Conservation (phyloP, 2,797 vertebrate genomes). For the Scolopax bukidnonensis region DNA sequence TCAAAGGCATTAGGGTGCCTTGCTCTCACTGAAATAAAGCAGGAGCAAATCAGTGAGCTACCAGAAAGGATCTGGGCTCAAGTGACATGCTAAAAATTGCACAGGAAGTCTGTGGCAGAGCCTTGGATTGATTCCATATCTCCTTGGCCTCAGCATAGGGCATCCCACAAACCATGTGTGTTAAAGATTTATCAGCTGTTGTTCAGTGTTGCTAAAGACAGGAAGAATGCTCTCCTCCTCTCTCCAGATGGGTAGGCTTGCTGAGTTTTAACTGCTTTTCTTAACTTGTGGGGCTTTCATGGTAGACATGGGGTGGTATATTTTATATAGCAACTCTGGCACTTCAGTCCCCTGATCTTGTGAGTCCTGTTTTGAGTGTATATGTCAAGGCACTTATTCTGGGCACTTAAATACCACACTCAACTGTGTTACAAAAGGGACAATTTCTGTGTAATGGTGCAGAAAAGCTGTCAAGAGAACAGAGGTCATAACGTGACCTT, state of each 20-base stretch:
- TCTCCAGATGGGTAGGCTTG: conserved; percentile 51
- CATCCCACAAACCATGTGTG: conserved; percentile 60
- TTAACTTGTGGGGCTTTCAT: background rate
- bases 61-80: conserved; percentile 19
- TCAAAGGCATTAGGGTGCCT: conserved; percentile 30
- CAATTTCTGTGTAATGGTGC: fast-evolving
- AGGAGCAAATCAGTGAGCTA: conserved; percentile 12
- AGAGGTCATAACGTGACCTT: background rate
- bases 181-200: conserved; percentile 72
- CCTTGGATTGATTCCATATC: conserved; percentile 63
- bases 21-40: conserved; percentile 30
- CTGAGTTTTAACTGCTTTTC: conserved; percentile 27
- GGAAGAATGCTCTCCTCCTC: conserved; percentile 56
- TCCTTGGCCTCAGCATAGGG: conserved; percentile 13
- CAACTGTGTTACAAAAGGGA: background rate
- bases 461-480: background rate
- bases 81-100: conserved; percentile 46
- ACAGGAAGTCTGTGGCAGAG: conserved; percentile 65
- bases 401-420: background rate
- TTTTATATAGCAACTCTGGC: background rate
- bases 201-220: conserved; percentile 58
- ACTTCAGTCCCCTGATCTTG: background rate
- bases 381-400: background rate
- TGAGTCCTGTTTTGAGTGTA: background rate
- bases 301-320: background rate